A percentile compares a stretch with the other conserved stretches of the same genome.
These are phyloP conservation scores for Natator depressus DNA, from an alignment of 2,113 vertebrate species.

Conservation along the genomic window DNA sequence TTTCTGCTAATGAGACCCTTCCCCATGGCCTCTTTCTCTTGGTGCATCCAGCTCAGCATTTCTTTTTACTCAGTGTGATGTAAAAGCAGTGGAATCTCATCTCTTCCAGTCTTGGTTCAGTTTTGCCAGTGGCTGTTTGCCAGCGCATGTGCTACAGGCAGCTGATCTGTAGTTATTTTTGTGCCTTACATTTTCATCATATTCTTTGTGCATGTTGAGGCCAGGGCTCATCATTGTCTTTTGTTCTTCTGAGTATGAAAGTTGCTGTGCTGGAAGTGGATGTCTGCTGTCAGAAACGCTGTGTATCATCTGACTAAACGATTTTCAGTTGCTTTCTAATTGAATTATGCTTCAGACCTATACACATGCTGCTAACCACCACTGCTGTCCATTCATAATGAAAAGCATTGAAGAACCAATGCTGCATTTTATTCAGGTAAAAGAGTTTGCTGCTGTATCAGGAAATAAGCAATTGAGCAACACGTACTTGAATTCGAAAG, in stretches of 20 bases:
- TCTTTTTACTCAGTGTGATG: not conserved
- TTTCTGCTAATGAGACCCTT: not conserved
- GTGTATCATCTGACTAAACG: accelerated
- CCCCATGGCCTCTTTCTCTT: not conserved
- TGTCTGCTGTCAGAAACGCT: not conserved
- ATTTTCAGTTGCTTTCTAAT: not conserved
- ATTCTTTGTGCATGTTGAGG: not conserved
- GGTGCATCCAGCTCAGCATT: not conserved
- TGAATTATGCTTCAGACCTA: not conserved
- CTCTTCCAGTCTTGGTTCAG: not conserved
- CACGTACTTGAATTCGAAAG: not conserved
- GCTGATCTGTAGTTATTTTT: not conserved
- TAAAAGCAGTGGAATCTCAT: not conserved
- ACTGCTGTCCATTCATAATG: not conserved
- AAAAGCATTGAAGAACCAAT: not conserved
- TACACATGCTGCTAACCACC: not conserved
- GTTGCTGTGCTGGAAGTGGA: not conserved
- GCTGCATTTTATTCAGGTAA: not conserved
- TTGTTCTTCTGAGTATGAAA: not conserved
- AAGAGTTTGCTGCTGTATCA: not conserved
- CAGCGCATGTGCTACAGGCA: not conserved
- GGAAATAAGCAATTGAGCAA: not conserved
- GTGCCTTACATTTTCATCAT: not conserved
- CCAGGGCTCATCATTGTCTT: not conserved
- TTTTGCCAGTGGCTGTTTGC: not conserved